A percentile compares a stretch with the other conserved stretches of the same genome.
These are phyloP conservation scores for Macrobrachium rosenbergii DNA, from an alignment of 1,140 invertebrate genomes.

Conservation along the genomic window DNA sequence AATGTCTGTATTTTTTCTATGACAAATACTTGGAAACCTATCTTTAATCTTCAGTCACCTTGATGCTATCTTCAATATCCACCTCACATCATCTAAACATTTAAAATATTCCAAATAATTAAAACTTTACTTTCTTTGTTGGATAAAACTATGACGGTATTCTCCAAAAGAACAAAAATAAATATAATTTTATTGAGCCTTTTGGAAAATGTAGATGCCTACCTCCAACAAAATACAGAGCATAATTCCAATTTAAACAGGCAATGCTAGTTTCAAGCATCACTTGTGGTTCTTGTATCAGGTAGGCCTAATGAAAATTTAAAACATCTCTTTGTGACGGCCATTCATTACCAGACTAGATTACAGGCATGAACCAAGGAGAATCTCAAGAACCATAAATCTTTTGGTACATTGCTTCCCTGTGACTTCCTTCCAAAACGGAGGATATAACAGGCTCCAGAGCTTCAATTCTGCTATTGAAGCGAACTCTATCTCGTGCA, in stretches of 20 bases:
- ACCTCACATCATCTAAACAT: not conserved
- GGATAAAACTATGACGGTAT: not conserved
- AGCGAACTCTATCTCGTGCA: constrained; percentile 32
- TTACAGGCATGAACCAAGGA: not conserved
- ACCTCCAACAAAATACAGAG: too few relatives aligned
- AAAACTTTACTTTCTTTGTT: not conserved
- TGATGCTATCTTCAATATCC: not conserved
- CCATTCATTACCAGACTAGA: not conserved
- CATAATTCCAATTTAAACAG: too few relatives aligned
- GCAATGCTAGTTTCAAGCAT: not conserved
- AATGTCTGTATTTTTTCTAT: too few relatives aligned
- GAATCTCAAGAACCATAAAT: not conserved
- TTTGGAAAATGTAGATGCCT: too few relatives aligned
- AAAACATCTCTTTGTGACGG: too few relatives aligned
- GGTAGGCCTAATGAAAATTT: constrained; percentile 30
- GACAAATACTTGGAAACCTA: too few relatives aligned
- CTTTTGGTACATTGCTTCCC: constrained; percentile 37
- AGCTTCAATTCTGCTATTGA: constrained; percentile 13
- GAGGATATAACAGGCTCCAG: constrained; percentile 25
- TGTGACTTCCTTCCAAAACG: constrained; percentile 28
- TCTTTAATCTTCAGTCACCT: too few relatives aligned
- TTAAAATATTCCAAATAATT: not conserved
- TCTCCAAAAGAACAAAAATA: constrained; percentile 4
- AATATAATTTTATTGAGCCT: too few relatives aligned
- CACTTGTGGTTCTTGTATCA: constrained; percentile 65